Conservation (phyloP, 2,113 vertebrate species). For the Poeciliopsis occidentalis region DNA sequence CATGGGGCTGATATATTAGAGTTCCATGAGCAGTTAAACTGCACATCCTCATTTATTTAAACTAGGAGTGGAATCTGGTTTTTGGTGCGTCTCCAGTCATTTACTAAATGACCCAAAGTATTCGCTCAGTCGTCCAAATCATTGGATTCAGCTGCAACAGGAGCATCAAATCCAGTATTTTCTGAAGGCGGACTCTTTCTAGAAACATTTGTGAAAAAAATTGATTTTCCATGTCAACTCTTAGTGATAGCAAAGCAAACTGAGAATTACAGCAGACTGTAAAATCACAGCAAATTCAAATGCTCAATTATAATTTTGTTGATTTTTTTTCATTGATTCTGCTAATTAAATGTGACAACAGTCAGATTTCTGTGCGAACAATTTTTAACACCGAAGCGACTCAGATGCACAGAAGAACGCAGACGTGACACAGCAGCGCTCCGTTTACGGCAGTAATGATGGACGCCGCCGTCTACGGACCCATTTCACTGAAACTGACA, state of each 20-base stretch:
- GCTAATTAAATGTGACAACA: no score
- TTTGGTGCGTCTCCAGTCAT: slow-evolving; percentile 8
- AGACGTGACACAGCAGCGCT: no score
- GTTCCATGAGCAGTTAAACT: slow-evolving; percentile 39
- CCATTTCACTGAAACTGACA: no score
- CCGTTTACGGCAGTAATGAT: no score
- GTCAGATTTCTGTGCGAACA: no score
- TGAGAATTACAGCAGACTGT: neutral
- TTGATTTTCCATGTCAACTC: neutral
- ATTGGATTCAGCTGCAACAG: neutral
- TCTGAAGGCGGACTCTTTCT: no score
- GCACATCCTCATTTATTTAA: slow-evolving; percentile 43
- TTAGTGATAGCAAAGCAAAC: neutral
- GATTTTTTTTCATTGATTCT: no score
- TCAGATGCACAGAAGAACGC: no score
- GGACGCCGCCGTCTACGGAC: no score
- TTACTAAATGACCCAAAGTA: neutral
- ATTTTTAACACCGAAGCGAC: no score
- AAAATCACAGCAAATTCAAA: neutral
- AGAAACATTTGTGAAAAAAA: no score
- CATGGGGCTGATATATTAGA: slow-evolving; percentile 7
- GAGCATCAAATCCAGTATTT: neutral
- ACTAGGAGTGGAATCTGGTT: slow-evolving; percentile 18
- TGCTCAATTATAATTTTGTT: no score
- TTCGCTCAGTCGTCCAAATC: neutral